phyloP scores from a whole-genome alignment of 2,113 vertebrate genomes.

The Campylomormyrus tamandua region DNA sequence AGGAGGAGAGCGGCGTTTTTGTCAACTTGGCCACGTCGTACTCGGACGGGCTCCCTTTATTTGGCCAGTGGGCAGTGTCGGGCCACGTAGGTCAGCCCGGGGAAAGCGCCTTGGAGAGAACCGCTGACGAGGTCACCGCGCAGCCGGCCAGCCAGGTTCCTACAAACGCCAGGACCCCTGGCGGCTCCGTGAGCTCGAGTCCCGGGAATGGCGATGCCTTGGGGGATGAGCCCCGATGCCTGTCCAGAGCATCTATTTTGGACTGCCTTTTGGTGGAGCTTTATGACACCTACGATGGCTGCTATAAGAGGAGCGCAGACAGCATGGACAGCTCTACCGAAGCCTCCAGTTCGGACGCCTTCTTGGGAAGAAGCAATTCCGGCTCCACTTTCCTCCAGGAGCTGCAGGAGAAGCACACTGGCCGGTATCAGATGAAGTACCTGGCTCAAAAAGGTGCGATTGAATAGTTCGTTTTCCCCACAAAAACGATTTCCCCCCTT shows the following conservation, averaged over 20 bases:
- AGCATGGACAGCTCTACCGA: slow-evolving; percentile 85
- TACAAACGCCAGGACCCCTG: not conserved
- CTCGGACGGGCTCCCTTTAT: slow-evolving; percentile 43
- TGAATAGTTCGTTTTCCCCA: not conserved
- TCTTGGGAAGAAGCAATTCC: slow-evolving; percentile 63
- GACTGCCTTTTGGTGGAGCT: slow-evolving; percentile 85
- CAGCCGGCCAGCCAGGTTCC: not conserved
- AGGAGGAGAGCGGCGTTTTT: slow-evolving; percentile 53
- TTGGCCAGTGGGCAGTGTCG: slow-evolving; percentile 46
- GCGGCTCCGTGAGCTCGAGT: not conserved
- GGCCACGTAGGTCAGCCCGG: not conserved
- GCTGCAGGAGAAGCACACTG: slow-evolving; percentile 71
- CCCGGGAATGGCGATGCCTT: slow-evolving; percentile 24
- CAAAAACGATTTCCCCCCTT: not conserved
- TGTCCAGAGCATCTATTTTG: slow-evolving; percentile 69
- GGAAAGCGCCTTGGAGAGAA: not conserved
- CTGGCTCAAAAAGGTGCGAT: slow-evolving; percentile 80
- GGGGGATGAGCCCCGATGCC: slow-evolving; percentile 13
- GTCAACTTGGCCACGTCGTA: slow-evolving; percentile 33
- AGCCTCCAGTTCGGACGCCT: slow-evolving; percentile 74
- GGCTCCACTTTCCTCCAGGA: slow-evolving; percentile 71
- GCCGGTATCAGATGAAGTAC: slow-evolving; percentile 70
- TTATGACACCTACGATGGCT: slow-evolving; percentile 68
- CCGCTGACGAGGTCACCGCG: not conserved
- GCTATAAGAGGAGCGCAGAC: slow-evolving; percentile 52